These are phyloP conservation scores for Drosophila sturtevanti DNA, from an alignment of 1,140 invertebrate species.

Conservation along the genomic window DNA sequence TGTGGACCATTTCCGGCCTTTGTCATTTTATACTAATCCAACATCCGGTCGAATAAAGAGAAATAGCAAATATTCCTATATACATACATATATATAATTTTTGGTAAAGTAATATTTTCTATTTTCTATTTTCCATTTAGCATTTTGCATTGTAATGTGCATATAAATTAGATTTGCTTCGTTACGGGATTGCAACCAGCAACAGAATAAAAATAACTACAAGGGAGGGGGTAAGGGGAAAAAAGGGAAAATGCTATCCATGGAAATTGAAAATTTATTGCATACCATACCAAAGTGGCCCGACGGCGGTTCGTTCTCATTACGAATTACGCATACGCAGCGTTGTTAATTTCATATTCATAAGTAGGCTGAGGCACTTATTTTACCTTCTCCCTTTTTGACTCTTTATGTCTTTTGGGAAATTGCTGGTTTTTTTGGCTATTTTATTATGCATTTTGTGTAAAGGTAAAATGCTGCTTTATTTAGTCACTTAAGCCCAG, in stretches of 20 bases:
- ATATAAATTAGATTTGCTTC: conserved; percentile 76
- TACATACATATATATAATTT: conserved; percentile 26
- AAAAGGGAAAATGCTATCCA: conserved; percentile 21
- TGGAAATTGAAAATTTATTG: conserved; percentile 76
- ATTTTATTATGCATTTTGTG: conserved; percentile 44
- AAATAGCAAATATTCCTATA: background rate
- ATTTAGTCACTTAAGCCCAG: conserved; percentile 17
- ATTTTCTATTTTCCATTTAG: conserved; percentile 46
- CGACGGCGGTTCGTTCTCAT: conserved; percentile 26
- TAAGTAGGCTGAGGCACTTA: conserved; percentile 53
- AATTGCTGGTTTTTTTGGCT: background rate
- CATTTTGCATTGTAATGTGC: conserved; percentile 71
- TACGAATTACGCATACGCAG: conserved; percentile 70
- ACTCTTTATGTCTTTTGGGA: background rate
- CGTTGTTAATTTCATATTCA: conserved; percentile 77
- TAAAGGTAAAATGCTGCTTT: conserved; percentile 9
- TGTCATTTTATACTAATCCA: conserved; percentile 76
- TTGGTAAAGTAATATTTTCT: conserved; percentile 48
- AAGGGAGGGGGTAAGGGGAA: background rate
- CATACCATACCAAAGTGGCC: conserved; percentile 30
- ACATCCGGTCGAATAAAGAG: conserved; percentile 55
- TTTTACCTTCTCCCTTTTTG: background rate
- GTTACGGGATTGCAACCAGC: conserved; percentile 26
- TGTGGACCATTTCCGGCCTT: conserved; percentile 52
- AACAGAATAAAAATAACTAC: conserved; percentile 10